These are phyloP conservation scores for Trissolcus japonicus DNA, from an alignment of 2,888 invertebrate genomes.

Conservation along the genomic window DNA sequence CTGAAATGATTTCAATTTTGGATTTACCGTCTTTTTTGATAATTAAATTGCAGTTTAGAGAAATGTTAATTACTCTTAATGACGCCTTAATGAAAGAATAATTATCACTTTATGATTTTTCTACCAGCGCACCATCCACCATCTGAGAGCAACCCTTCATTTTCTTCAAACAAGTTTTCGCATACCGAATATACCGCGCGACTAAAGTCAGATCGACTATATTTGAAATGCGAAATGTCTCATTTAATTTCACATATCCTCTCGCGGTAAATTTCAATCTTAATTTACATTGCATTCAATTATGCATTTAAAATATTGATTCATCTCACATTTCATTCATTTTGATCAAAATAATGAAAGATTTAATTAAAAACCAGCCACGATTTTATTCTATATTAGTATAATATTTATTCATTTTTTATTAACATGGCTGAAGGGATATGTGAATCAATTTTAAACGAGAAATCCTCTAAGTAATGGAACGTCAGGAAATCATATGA, in stretches of 20 bases:
- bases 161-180: neutral
- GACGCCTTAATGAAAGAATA: neutral
- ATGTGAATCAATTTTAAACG: no score
- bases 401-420: neutral
- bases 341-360: neutral
- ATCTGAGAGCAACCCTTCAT: slow-evolving; percentile 2
- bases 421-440: neutral
- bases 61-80: no score
- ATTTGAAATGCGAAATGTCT: slow-evolving; percentile 1
- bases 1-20: no score
- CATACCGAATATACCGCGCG: neutral
- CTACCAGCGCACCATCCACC: neutral
- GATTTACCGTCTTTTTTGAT: no score
- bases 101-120: neutral
- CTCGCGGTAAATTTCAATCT: slow-evolving; percentile 1
- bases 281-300: slow-evolving; percentile 4
- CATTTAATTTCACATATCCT: slow-evolving; percentile 1
- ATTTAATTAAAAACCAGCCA: neutral
- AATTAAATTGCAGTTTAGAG: no score
- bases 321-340: neutral
- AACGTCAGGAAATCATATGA: no score
- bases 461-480: no score
- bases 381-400: neutral
- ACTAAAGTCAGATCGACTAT: neutral
- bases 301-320: slow-evolving; percentile 3